These are phyloP conservation scores for Patiria miniata DNA, from an alignment of 35 echinoderm and acorn worm genomes.

Conservation along the genomic window DNA sequence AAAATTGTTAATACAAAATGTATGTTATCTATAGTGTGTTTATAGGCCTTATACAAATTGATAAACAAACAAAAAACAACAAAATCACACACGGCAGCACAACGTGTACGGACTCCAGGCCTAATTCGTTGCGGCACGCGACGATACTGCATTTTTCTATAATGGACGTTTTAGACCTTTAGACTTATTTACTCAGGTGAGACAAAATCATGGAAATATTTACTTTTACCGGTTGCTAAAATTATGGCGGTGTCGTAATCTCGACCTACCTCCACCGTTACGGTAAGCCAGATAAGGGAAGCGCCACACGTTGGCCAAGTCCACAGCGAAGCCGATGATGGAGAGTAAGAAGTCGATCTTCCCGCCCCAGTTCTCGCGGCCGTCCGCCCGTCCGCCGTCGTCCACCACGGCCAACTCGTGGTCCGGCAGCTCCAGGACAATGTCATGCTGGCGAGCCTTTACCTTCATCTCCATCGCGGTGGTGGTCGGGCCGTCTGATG, in stretches of 20 bases:
- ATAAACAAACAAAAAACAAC: no score
- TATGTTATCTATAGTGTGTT: no score
- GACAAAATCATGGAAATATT: neutral
- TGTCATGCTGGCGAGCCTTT: neutral
- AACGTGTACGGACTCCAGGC: no score
- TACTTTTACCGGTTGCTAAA: neutral
- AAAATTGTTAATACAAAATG: no score
- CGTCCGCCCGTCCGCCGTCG: slow-evolving; percentile 14
- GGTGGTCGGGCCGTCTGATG: neutral
- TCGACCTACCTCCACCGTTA: slow-evolving; percentile 73
- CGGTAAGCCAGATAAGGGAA: slow-evolving; percentile 77
- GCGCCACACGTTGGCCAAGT: slow-evolving; percentile 71
- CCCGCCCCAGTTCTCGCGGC: slow-evolving; percentile 66
- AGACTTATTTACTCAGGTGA: slow-evolving; percentile 11
- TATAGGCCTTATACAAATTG: no score
- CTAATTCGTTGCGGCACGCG: no score
- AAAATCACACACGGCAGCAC: no score
- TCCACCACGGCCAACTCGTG: neutral
- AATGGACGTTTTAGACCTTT: neutral
- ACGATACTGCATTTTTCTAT: no score
- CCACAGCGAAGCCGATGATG: slow-evolving; percentile 76
- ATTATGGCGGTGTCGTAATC: no score
- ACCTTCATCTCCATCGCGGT: slow-evolving; percentile 9
- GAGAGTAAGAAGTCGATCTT: slow-evolving; percentile 78
- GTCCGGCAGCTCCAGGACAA: neutral